Conservation (phyloP, 2,888 invertebrate species). For the Melieria omissa region DNA sequence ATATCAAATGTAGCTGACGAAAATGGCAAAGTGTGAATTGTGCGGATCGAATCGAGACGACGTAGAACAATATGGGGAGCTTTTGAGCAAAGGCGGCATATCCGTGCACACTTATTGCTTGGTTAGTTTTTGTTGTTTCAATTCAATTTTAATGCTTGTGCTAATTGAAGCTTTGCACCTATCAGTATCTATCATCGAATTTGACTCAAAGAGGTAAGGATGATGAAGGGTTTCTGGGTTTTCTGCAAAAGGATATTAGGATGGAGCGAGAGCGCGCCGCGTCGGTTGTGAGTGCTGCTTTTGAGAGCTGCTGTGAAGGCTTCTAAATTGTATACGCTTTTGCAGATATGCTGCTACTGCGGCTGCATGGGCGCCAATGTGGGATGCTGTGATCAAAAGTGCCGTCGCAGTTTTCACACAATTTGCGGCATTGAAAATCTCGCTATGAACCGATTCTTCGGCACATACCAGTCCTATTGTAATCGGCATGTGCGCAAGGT, state of each 20-base stretch:
- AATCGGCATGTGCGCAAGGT: constrained; percentile 43
- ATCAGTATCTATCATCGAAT: constrained; percentile 76
- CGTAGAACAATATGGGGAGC: constrained; percentile 44
- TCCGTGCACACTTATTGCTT: constrained; percentile 81
- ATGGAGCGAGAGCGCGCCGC: constrained; percentile 74
- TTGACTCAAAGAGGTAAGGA: constrained; percentile 76
- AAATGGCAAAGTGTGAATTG: constrained; percentile 36
- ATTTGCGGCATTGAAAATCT: constrained; percentile 77
- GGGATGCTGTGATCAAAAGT: constrained; percentile 75
- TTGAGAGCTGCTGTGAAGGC: neutral
- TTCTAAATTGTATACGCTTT: constrained; percentile 39
- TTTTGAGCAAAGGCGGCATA: constrained; percentile 65
- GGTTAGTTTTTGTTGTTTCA: constrained; percentile 67
- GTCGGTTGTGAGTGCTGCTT: constrained; percentile 70
- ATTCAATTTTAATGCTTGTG: neutral
- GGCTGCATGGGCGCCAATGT: constrained; percentile 75
- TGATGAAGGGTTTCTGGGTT: constrained; percentile 79
- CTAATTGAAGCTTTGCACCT: neutral
- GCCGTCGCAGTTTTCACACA: constrained; percentile 78
- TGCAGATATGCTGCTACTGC: constrained; percentile 78
- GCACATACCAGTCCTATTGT: constrained; percentile 70
- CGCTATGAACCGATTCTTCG: constrained; percentile 74
- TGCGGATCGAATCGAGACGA: constrained; percentile 43
- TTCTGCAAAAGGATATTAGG: constrained; percentile 75
- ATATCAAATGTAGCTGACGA: neutral